Evolutionary conservation across 2,113 vertebrate species (phyloP).

Genomic region (Chaetops frenatus): DNA sequence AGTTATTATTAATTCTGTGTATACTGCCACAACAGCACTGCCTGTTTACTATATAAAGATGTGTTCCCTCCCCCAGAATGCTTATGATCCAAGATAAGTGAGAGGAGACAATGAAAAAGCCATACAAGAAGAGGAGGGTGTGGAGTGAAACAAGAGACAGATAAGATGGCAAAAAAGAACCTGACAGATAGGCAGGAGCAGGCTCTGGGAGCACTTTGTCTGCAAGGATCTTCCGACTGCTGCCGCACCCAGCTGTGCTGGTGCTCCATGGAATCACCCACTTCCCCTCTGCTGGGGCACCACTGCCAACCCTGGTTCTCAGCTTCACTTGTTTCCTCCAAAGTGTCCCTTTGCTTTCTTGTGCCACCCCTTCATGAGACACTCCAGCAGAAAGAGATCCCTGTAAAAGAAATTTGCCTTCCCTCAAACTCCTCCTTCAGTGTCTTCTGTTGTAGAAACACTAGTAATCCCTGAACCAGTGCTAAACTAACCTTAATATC

Average conservation of each 20-base stretch:
- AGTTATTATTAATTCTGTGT: background rate
- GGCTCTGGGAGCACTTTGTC: background rate
- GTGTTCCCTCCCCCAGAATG: background rate
- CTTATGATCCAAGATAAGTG: background rate
- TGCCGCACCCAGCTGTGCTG: accelerated
- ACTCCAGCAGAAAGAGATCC: background rate
- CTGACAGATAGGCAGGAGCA: background rate
- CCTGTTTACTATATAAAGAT: background rate
- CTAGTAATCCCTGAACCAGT: background rate
- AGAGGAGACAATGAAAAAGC: conserved; percentile 5
- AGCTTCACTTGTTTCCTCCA: background rate
- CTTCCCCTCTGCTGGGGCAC: background rate
- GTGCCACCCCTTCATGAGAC: background rate
- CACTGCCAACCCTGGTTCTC: accelerated
- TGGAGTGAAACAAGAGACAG: conserved; percentile 1
- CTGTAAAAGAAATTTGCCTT: background rate
- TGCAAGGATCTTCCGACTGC: background rate
- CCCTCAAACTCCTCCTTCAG: background rate
- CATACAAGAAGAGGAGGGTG: background rate
- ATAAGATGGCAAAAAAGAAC: conserved; percentile 6
- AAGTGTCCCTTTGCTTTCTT: background rate
- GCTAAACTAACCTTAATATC: background rate
- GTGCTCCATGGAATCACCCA: background rate
- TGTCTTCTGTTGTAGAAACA: background rate
- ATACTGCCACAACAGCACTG: background rate